Conservation (phyloP, 2,888 invertebrate genomes). For the Tachina fera region DNA sequence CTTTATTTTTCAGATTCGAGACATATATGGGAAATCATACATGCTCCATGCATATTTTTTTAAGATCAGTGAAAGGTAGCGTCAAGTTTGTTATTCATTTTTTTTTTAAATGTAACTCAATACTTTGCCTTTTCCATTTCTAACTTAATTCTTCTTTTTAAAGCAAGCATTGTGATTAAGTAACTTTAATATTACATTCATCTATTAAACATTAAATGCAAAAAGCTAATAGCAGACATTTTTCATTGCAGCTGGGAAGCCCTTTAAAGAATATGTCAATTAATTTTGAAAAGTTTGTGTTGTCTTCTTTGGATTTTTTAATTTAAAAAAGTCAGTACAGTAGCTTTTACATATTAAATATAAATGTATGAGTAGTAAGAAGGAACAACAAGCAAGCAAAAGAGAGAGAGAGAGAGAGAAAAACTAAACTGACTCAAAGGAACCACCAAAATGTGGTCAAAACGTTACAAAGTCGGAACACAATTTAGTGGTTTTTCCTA, state of each 20-base stretch:
- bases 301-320: neutral
- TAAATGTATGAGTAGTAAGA: neutral
- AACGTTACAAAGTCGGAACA: constrained; percentile 80
- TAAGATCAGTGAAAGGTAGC: no score
- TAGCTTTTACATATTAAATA: neutral
- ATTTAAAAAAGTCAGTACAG: constrained; percentile 9
- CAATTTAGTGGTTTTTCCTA: constrained; percentile 80
- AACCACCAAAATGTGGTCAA: constrained; percentile 78
- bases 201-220: neutral
- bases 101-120: no score
- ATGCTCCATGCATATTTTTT: no score
- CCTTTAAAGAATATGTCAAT: neutral
- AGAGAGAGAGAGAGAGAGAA: neutral
- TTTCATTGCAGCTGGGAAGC: neutral
- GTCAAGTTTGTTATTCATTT: no score
- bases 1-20: no score
- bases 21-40: no score
- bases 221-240: neutral
- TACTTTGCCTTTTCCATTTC: no score
- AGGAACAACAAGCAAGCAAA: constrained; percentile 4
- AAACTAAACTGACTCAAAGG: constrained; percentile 64
- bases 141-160: no score
- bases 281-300: neutral
- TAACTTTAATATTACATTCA: no score
- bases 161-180: no score